Conservation (phyloP, 2,888 invertebrate genomes). For the Melanargia galathea region DNA sequence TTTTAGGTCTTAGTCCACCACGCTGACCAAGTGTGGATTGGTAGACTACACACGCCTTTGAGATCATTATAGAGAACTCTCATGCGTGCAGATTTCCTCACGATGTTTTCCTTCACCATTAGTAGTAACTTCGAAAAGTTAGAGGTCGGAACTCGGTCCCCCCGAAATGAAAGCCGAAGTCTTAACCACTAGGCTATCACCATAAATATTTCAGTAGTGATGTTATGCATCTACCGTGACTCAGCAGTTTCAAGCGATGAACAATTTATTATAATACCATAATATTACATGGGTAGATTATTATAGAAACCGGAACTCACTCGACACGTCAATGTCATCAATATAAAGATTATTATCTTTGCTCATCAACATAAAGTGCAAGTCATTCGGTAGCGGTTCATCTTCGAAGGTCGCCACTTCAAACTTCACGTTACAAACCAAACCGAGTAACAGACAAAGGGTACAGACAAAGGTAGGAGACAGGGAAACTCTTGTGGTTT, state of each 20-base stretch:
- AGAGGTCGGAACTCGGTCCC: no score
- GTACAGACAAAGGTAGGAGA: slow-evolving; percentile 60
- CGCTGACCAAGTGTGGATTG: no score
- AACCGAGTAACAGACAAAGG: slow-evolving; percentile 61
- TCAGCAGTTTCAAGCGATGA: background rate
- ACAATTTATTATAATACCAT: background rate
- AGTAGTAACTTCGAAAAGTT: no score
- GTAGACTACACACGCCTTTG: no score
- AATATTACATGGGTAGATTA: background rate
- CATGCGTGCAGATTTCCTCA: no score
- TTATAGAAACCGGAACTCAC: slow-evolving; percentile 50
- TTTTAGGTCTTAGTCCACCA: no score
- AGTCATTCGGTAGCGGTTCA: slow-evolving; percentile 60
- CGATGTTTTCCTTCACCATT: no score
- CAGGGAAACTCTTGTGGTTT: slow-evolving; percentile 51
- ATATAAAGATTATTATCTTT: slow-evolving; percentile 68
- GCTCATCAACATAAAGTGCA: slow-evolving; percentile 70
- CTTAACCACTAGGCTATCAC: no score
- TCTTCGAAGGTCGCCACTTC: slow-evolving; percentile 67
- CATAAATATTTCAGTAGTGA: no score
- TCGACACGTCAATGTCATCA: slow-evolving; percentile 68
- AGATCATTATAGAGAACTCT: no score
- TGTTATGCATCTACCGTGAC: no score
- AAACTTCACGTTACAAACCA: slow-evolving; percentile 67
- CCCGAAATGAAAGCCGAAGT: no score